Conservation (phyloP, 2,113 vertebrate genomes). For the Ranitomeya imitator region DNA sequence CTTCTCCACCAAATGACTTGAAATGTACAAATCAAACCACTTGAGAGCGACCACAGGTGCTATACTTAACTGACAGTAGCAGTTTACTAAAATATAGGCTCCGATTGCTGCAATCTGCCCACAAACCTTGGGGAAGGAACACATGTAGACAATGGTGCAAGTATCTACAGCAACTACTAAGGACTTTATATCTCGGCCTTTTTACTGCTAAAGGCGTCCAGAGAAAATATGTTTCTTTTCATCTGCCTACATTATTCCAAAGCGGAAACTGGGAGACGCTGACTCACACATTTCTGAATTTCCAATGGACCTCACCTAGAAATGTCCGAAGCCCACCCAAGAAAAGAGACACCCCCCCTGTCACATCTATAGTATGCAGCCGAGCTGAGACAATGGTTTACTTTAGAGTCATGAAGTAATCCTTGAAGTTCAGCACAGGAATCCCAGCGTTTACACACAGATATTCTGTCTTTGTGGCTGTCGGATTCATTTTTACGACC, state of each 20-base stretch:
- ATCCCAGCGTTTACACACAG: no score
- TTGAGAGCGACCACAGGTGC: constrained; percentile 2
- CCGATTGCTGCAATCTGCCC: background rate
- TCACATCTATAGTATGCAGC: background rate
- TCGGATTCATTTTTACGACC: no score
- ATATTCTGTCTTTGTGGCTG: no score
- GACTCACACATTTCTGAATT: background rate
- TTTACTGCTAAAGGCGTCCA: background rate
- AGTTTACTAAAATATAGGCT: constrained; percentile 1
- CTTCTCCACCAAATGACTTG: background rate
- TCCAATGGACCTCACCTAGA: background rate
- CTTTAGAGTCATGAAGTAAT: no score
- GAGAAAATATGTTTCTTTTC: background rate
- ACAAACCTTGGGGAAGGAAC: background rate
- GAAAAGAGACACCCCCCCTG: background rate
- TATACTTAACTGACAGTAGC: background rate
- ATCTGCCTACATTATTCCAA: background rate
- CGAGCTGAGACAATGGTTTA: background rate
- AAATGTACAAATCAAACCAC: background rate
- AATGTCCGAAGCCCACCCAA: background rate
- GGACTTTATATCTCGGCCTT: background rate
- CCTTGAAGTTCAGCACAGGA: no score
- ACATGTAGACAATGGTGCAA: background rate
- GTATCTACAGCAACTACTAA: background rate
- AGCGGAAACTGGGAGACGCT: background rate